These are phyloP conservation scores for Muscicapa comitata DNA, from an alignment of 2,797 vertebrate species.

Conservation along the genomic window DNA sequence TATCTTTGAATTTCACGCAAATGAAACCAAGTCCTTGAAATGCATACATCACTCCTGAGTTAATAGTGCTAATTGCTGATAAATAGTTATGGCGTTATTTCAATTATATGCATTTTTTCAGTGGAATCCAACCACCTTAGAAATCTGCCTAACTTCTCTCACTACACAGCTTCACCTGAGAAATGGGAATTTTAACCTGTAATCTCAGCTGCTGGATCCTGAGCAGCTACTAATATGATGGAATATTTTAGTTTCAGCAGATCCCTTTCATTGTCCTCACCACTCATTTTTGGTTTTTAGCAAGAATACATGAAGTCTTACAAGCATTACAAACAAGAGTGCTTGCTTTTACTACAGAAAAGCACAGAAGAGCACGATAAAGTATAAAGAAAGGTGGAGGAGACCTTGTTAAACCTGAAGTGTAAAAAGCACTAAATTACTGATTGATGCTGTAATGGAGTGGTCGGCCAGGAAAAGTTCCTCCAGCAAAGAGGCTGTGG, in stretches of 20 bases:
- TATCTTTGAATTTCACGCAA: not conserved
- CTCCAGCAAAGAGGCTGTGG: not conserved
- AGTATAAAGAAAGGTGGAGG: not conserved
- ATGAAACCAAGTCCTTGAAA: not conserved
- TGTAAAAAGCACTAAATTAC: not conserved
- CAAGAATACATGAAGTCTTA: not conserved
- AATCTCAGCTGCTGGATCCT: not conserved
- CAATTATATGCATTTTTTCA: not conserved
- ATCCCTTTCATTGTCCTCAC: not conserved
- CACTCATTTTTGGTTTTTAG: not conserved
- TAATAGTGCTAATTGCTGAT: not conserved
- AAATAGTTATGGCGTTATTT: not conserved
- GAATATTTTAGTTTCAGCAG: not conserved
- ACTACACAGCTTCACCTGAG: not conserved
- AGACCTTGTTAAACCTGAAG: not conserved
- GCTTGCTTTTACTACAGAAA: not conserved
- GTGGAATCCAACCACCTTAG: not conserved
- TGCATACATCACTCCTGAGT: accelerated
- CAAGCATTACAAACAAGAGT: not conserved
- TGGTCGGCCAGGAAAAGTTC: not conserved
- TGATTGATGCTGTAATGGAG: not conserved
- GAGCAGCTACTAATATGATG: not conserved
- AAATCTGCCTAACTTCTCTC: not conserved
- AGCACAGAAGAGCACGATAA: not conserved
- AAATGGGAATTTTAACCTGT: not conserved